Evolutionary conservation across 2,888 invertebrate genomes (phyloP), one percentile per base, ranked within the genome.

Genomic region (Drosophila monieri): DNA sequence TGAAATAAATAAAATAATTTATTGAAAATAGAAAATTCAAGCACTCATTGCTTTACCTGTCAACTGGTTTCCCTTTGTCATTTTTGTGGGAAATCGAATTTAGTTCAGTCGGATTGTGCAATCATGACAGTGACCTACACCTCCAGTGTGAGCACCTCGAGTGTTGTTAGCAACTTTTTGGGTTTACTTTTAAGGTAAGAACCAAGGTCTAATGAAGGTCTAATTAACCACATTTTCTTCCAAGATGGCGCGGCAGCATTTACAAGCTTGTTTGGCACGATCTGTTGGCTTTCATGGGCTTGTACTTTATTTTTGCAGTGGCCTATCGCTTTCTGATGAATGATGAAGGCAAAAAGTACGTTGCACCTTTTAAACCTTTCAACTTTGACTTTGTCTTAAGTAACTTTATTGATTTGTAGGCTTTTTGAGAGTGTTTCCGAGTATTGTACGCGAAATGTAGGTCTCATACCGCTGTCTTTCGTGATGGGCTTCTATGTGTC

Each of bases 251-350:
- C 74, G 98, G 97, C 32, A 97, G 97, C 89, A 96, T 98, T 85
- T 98, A 98, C 94, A 98, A 98, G 92, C 92, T 98, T 73, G 95
- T 98, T 62, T 98, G 97, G 97, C 93, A 95, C 73, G 98, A 98
- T 90, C 93, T 97, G 51, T 88, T 96, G 5, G 92, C 96, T 32
- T 98, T 96, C 90, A 92, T 96, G 66, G 90, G 93, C 6, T 88
- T 95, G 49, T 98, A 97, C 91, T 95, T 96, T 83, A 77, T 93
- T 10, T 47, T 88, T 15, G 77, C 83, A 0, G 2, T 79, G 1
- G 30, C 59, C 1, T 90, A 89, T 65, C 73, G 78, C 0, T 32
- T 44, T 8, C 5, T 77, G 0, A 53, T 90, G 39, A 35, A 37
- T n/a, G 73, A 65, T 0, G 2, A 18, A 1, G 18, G 51, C 0